Evolutionary conservation across 2,113 vertebrate genomes (phyloP), one percentile per base, ranked within the genome.

Genomic region (Gallinago undulata): DNA sequence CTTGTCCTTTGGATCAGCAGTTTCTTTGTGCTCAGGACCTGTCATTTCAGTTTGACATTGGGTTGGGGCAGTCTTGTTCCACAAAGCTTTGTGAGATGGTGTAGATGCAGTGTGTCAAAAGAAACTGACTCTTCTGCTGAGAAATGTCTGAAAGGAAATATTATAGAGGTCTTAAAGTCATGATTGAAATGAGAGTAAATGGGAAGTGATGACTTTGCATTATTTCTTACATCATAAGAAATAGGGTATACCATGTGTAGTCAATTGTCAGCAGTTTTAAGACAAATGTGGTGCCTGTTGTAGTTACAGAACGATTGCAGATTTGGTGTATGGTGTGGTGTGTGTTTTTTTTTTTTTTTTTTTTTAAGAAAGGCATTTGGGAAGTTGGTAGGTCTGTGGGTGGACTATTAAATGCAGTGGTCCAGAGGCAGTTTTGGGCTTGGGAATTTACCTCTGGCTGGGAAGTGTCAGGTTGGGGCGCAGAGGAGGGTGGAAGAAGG

Each of bases 151-250:
- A 19, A 76, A 30, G 31, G 14, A 83, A 75, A 14, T 68, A 33
- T 1, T 50, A 0, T 2, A 13, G 41, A 63, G 51, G 14, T 53
- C 10, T 59, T 74, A 28, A 66, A 75, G 39, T 68, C 27, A 18
- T 0, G 4, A 11, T 4, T 67, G 43, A 15, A 0, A n/a, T 11
- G 1, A 0, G 6, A 50, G 33, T 74, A 28, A n/a, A 47, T 33
- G n/a, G n/a, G 7, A 85, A 64, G 35, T 30, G 13, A 64, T 33
- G 33, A 21, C 39, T 37, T 63, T n/a, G 8, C 7, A 0, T 85
- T 8, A 30, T 81, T 81, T 68, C 19, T 47, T 47, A 19, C 47
- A 47, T 47, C 19, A 11, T 51, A 41, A 63, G 53, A 64, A 41
- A 50, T 10, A 6, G 31, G 10, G n/a, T 56, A 14, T 59, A 13